Evolutionary conservation across 2,888 invertebrate genomes (phyloP), one percentile per base, ranked within the genome.

Genomic region (Itoplectis maculator): DNA sequence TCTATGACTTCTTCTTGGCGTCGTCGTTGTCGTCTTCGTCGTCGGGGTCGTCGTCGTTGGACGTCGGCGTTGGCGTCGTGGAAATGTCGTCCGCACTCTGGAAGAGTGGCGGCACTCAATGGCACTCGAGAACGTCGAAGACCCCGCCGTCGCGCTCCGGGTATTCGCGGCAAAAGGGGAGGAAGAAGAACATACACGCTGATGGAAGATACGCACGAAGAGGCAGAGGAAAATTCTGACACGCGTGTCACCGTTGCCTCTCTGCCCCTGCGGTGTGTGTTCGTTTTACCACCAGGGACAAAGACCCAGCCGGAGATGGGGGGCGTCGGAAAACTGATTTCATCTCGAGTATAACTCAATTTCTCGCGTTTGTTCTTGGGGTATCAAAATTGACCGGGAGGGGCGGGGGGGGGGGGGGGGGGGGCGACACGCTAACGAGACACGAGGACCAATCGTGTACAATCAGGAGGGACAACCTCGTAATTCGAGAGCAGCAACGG

Each of bases 121-220:
- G 65, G n/a, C 23, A 65, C 65, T 65, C 45, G 45, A 45, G 42
- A 65, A 65, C 45, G 65, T 45, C 42, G 65, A 65, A 65, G 42
- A 20, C n/a, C 40, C 2, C 20, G 7, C 42, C n/a, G n/a, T n/a
- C n/a, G n/a, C n/a, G n/a, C n/a, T n/a, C 13, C n/a, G 15, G 20
- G 0, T 65, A 23, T 23, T 65, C 20, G 9, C 42, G 13, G 61
- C 20, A 45, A 18, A 5, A 59, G 13, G 29, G 29, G 37, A 2
- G 23, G 45, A 13, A 11, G 20, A 61, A 65, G 20, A n/a, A n/a
- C 42, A 45, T 20, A 65, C 45, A 65, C 61, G 15, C 23, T 65
- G 65, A 65, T 65, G 65, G 45, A 65, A 65, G 65, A 65, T 42
- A 42, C 65, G 45, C 65, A 45, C 20, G 45, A 45, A 13, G 65